Percentiles rank a stretch among this genome's conserved stretches.
Evolutionary conservation across 2,113 vertebrate species (phyloP).

Genomic region (Corythornis cristatus): DNA sequence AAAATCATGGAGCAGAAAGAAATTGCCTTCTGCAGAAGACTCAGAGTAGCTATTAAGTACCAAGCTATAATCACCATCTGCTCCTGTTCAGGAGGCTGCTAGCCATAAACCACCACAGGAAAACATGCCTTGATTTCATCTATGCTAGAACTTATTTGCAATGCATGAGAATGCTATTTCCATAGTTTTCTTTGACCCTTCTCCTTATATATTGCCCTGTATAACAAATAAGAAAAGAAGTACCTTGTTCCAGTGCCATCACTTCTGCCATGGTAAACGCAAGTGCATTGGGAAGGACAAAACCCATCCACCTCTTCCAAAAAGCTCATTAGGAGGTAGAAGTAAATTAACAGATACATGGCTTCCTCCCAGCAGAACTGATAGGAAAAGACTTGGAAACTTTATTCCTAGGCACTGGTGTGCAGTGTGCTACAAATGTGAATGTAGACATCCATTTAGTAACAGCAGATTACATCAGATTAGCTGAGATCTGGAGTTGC

Average conservation of each 20-base stretch:
- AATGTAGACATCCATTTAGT: slow-evolving; percentile 66
- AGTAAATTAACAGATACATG: slow-evolving; percentile 80
- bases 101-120: neutral
- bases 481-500: slow-evolving; percentile 77
- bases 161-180: neutral
- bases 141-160: neutral
- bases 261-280: slow-evolving; percentile 81
- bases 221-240: neutral
- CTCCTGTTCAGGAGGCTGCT: neutral
- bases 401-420: slow-evolving; percentile 38
- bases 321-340: slow-evolving; percentile 78
- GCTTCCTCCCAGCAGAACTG: slow-evolving; percentile 47
- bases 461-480: slow-evolving; percentile 83
- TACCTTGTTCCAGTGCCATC: slow-evolving; percentile 89
- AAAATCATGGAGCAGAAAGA: neutral
- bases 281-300: slow-evolving; percentile 95
- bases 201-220: neutral
- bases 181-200: neutral
- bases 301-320: slow-evolving; percentile 71
- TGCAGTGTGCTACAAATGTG: neutral
- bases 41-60: neutral
- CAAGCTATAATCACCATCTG: slow-evolving; percentile 34
- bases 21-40: neutral
- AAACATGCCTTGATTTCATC: neutral
- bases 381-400: slow-evolving; percentile 29